phyloP scores from a whole-genome alignment of 2,797 vertebrate species.

The Microctenopoma lineatum region DNA sequence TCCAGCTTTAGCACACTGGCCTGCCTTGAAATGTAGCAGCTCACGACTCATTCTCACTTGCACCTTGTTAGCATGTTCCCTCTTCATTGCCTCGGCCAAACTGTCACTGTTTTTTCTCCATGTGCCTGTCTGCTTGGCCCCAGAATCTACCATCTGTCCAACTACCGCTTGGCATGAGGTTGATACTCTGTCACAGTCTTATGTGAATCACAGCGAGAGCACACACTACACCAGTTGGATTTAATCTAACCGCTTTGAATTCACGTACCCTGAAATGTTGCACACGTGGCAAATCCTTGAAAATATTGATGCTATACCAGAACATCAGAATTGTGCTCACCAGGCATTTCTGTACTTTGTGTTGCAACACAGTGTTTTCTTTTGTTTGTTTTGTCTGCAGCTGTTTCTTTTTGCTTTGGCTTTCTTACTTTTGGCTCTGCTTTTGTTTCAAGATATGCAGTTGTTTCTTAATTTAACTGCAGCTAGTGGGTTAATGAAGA shows the following conservation, averaged over 20 bases:
- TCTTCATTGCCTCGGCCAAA: slow-evolving; percentile 13
- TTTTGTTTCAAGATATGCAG: not conserved
- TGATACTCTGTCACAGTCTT: slow-evolving; percentile 45
- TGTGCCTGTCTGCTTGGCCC: slow-evolving; percentile 63
- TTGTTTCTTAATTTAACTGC: not conserved
- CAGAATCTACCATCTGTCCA: slow-evolving; percentile 75
- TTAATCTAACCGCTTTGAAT: slow-evolving; percentile 42
- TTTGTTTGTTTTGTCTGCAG: not conserved
- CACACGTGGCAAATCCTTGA: slow-evolving; percentile 1
- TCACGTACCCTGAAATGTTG: slow-evolving; percentile 17
- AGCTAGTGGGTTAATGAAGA: slow-evolving; percentile 7
- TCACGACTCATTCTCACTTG: slow-evolving; percentile 41
- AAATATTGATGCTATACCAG: slow-evolving; percentile 9
- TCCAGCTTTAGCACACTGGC: slow-evolving; percentile 6
- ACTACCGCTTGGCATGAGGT: slow-evolving; percentile 50
- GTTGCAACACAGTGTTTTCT: slow-evolving; percentile 12
- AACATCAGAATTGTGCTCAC: not conserved
- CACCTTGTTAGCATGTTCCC: slow-evolving; percentile 60
- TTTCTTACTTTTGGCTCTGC: not conserved
- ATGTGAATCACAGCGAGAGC: slow-evolving; percentile 47
- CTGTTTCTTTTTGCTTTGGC: not conserved
- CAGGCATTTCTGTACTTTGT: not conserved
- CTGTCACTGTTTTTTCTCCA: slow-evolving; percentile 35
- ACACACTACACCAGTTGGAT: slow-evolving; percentile 34
- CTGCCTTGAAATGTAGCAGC: slow-evolving; percentile 21